Conservation (phyloP, 2,797 vertebrate species). For the Falco novaeseelandiae region DNA sequence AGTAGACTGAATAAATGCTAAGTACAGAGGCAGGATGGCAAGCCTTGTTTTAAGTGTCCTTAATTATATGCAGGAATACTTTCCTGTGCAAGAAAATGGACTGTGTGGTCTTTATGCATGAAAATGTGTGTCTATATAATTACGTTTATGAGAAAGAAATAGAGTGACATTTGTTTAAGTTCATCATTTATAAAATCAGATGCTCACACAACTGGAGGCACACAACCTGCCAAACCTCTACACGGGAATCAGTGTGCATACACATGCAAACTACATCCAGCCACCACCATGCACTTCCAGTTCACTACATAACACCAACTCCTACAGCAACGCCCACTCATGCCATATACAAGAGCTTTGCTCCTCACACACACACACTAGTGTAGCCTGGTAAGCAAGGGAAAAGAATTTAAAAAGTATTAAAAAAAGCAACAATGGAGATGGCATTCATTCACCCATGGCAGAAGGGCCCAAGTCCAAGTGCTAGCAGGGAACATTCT, state of each 20-base stretch:
- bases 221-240: constrained; percentile 24
- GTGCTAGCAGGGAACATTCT: constrained; percentile 60
- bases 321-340: neutral
- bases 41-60: neutral
- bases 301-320: neutral
- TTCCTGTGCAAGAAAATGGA: neutral
- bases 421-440: constrained; percentile 61
- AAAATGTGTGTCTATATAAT: neutral
- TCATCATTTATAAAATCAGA: neutral
- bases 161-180: neutral
- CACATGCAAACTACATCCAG: constrained; percentile 18
- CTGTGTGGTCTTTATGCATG: neutral
- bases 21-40: neutral
- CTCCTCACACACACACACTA: neutral
- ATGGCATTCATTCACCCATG: constrained; percentile 58
- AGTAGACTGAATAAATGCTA: neutral
- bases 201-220: neutral
- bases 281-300: constrained; percentile 38
- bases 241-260: neutral
- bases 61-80: neutral
- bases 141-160: neutral
- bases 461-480: constrained; percentile 51
- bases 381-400: constrained; percentile 25
- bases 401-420: neutral
- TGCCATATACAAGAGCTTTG: neutral